Conservation (phyloP, 2,797 vertebrate species). For the Danionella dracula region DNA sequence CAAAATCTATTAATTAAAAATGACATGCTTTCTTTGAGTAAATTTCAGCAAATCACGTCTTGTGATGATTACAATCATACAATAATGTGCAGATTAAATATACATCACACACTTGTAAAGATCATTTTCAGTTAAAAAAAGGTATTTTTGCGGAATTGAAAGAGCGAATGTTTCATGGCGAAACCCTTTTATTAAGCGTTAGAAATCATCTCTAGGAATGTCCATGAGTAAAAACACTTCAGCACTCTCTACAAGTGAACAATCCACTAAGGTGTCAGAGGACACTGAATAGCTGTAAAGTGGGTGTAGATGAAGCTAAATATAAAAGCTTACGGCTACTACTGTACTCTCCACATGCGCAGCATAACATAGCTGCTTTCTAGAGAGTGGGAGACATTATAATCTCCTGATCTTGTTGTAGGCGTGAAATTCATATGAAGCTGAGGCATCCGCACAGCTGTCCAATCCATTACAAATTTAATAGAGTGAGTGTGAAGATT, state of each 20-base stretch:
- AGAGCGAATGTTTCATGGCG: no score
- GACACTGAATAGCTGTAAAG: slow-evolving; percentile 2
- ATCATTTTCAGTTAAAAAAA: no score
- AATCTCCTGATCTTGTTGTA: slow-evolving; percentile 24
- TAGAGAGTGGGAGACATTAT: slow-evolving; percentile 13
- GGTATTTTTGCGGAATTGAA: no score
- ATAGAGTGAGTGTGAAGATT: slow-evolving; percentile 28
- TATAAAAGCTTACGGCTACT: slow-evolving; percentile 8
- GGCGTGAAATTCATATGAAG: slow-evolving; percentile 20
- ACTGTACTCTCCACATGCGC: not conserved
- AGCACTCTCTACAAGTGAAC: slow-evolving; percentile 39
- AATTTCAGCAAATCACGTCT: no score
- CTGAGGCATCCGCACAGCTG: not conserved
- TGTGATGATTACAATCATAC: no score
- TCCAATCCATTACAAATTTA: slow-evolving; percentile 24
- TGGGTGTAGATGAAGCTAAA: not conserved
- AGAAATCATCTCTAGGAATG: no score
- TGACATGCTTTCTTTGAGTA: no score
- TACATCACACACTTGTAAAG: no score
- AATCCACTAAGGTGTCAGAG: slow-evolving; percentile 31
- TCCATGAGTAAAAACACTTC: slow-evolving; percentile 58
- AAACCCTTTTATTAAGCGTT: no score
- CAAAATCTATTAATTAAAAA: no score
- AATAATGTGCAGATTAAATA: no score
- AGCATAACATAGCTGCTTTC: slow-evolving; percentile 8